phyloP scores from a whole-genome alignment of 2,797 vertebrate species.

The Pseudochirops cupreus region DNA sequence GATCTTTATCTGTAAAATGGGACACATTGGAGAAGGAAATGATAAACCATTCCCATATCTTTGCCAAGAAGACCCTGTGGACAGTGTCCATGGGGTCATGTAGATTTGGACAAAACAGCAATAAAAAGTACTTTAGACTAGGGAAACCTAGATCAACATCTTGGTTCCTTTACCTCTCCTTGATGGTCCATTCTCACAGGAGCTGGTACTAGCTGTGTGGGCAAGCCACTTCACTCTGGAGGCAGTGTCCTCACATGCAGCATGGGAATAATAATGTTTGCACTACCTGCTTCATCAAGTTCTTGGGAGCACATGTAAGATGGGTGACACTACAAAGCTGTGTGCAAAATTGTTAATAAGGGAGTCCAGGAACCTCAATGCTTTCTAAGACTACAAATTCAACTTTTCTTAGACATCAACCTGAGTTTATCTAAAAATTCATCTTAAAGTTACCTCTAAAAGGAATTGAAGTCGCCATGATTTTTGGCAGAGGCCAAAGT shows the following conservation, averaged over 20 bases:
- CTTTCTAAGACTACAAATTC: slow-evolving; percentile 14
- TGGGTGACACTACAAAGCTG: background rate
- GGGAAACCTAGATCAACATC: background rate
- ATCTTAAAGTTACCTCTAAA: slow-evolving; percentile 35
- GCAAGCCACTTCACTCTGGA: background rate
- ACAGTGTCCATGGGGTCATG: background rate
- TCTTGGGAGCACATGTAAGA: background rate
- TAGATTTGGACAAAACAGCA: background rate
- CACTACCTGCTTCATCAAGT: background rate
- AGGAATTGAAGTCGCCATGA: background rate
- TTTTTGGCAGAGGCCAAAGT: background rate
- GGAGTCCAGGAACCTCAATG: background rate
- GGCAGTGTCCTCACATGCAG: background rate
- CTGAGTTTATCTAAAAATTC: slow-evolving; percentile 40
- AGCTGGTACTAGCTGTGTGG: background rate
- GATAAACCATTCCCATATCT: background rate
- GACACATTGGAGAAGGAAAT: background rate
- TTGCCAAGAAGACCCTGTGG: background rate
- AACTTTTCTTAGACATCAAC: slow-evolving; percentile 39
- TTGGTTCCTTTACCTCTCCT: background rate
- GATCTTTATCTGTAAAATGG: background rate
- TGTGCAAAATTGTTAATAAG: background rate
- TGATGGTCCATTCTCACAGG: background rate
- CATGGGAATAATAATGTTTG: background rate
- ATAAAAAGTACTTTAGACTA: background rate